Conservation (phyloP, 1,140 invertebrate genomes). For the Philopotamus ludificatus region DNA sequence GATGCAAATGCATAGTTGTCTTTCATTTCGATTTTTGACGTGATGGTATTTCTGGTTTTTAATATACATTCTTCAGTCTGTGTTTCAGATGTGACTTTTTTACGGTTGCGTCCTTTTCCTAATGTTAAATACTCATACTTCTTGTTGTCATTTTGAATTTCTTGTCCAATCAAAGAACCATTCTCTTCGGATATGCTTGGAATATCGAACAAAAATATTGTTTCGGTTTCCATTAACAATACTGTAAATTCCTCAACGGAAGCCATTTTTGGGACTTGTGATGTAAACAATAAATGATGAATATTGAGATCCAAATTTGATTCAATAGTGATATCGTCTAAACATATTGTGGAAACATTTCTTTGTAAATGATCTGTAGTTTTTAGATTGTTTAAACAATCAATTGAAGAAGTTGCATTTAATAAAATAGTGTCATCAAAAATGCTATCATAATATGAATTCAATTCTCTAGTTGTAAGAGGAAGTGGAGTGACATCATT, state of each 20-base stretch:
- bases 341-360: too few relatives aligned
- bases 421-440: too few relatives aligned
- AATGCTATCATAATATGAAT: too few relatives aligned
- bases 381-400: too few relatives aligned
- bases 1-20: constrained; percentile 65
- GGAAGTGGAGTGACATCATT: too few relatives aligned
- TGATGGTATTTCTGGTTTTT: constrained; percentile 63
- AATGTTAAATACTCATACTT: constrained; percentile 63
- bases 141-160: constrained; percentile 62
- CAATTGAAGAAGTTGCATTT: too few relatives aligned
- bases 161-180: constrained; percentile 57
- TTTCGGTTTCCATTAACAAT: constrained; percentile 65
- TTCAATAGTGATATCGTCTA: too few relatives aligned
- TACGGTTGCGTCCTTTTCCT: constrained; percentile 62
- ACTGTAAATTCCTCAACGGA: constrained; percentile 60
- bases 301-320: too few relatives aligned
- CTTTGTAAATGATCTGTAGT: too few relatives aligned
- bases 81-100: constrained; percentile 62
- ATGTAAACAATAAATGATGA: too few relatives aligned
- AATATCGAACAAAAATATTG: constrained; percentile 64
- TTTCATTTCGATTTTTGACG: constrained; percentile 54
- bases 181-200: constrained; percentile 61
- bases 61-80: constrained; percentile 62
- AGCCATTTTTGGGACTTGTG: constrained; percentile 9
- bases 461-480: too few relatives aligned